These are phyloP conservation scores for Galerucella calmariensis DNA, from an alignment of 2,888 invertebrate genomes.

Conservation along the genomic window DNA sequence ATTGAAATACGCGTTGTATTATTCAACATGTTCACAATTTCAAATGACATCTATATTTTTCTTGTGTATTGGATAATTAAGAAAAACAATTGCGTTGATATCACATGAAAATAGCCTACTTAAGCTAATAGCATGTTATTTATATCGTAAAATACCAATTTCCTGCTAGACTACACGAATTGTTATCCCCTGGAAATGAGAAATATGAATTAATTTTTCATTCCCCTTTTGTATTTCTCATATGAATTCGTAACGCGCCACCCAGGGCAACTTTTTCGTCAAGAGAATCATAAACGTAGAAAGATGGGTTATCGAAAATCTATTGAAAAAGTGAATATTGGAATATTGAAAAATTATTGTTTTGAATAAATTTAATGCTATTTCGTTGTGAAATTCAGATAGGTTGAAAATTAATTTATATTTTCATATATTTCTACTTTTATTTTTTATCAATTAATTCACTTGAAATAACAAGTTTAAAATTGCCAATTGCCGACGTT, in stretches of 20 bases:
- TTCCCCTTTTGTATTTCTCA: conserved; percentile 65
- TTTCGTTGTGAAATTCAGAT: too few species aligned
- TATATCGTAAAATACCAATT: conserved; percentile 50
- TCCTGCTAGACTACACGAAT: conserved; percentile 47
- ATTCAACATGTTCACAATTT: neutral
- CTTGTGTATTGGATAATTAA: conserved; percentile 22
- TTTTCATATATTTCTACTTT: too few species aligned
- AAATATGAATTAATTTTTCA: conserved; percentile 67
- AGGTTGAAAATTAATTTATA: too few species aligned
- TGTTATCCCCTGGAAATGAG: conserved; percentile 56
- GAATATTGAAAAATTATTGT: neutral
- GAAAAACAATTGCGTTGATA: conserved; percentile 26
- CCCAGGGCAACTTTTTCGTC: conserved; percentile 41
- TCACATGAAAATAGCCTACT: conserved; percentile 39
- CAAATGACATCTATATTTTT: neutral
- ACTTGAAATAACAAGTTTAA: too few species aligned
- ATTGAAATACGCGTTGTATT: neutral
- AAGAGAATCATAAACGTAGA: conserved; percentile 6
- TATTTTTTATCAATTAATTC: too few species aligned
- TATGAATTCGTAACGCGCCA: conserved; percentile 63
- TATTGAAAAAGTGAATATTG: too few species aligned
- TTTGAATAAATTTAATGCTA: neutral
- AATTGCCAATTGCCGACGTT: too few species aligned
- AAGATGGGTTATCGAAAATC: neutral
- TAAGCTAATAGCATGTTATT: conserved; percentile 45